Percentiles rank a stretch among this genome's conserved stretches.
These are phyloP conservation scores for Cecropterus lyciades DNA, from an alignment of 1,140 invertebrate species.

Conservation along the genomic window DNA sequence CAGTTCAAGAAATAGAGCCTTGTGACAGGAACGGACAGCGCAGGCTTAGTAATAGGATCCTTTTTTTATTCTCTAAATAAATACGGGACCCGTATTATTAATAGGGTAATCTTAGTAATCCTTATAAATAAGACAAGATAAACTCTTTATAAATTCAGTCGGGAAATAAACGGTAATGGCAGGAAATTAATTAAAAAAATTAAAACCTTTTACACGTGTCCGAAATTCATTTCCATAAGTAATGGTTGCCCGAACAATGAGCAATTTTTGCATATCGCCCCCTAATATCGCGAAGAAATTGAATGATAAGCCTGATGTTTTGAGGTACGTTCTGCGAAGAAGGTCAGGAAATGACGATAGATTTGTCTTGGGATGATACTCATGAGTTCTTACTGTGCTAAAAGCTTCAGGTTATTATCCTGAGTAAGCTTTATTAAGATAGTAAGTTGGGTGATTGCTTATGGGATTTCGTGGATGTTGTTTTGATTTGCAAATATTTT, in stretches of 20 bases:
- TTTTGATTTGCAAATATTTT: no score
- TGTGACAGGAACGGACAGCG: no score
- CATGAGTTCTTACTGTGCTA: neutral
- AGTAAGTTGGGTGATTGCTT: neutral
- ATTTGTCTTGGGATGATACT: conserved; percentile 44
- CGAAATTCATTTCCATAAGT: neutral
- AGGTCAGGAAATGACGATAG: conserved; percentile 53
- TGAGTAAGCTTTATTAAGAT: conserved; percentile 20
- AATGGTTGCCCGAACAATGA: conserved; percentile 38
- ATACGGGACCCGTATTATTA: no score
- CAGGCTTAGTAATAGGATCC: no score
- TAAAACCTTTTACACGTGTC: no score
- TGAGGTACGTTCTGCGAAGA: conserved; percentile 43
- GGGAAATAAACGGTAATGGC: no score
- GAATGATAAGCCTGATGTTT: conserved; percentile 70
- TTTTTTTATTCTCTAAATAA: no score
- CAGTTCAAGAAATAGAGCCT: no score
- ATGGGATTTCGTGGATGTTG: neutral
- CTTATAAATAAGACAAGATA: no score
- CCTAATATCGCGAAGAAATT: conserved; percentile 65
- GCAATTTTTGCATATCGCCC: conserved; percentile 79
- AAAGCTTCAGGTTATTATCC: conserved; percentile 15
- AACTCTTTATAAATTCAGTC: no score
- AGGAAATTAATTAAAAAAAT: no score
- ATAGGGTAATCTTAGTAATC: no score